A percentile compares a stretch with the other conserved stretches of the same genome.
Conservation (phyloP, 2,797 vertebrate species). For the Pseudomugil tenellus region DNA sequence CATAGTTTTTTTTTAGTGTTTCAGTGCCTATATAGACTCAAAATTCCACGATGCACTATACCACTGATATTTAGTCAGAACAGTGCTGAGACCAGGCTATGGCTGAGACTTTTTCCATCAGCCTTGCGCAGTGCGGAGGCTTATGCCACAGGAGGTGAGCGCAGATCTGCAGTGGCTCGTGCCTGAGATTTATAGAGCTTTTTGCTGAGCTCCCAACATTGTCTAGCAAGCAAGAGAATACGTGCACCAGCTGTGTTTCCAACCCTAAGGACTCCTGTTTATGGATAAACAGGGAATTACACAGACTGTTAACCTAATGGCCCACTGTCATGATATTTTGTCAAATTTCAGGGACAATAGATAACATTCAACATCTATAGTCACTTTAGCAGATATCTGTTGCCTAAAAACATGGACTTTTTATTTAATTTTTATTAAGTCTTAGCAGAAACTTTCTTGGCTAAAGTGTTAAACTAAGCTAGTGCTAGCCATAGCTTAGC, state of each 20-base stretch:
- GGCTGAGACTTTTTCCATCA: conserved; percentile 35
- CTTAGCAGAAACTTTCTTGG: not conserved
- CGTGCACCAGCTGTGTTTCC: conserved; percentile 35
- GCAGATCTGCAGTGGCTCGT: conserved; percentile 73
- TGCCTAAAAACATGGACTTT: not conserved
- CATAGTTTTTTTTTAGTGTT: not conserved
- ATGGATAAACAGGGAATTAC: conserved; percentile 21
- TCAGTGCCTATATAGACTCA: not conserved
- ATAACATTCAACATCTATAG: not conserved
- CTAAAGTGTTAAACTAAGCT: not conserved
- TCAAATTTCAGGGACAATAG: not conserved
- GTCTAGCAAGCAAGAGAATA: conserved; percentile 29
- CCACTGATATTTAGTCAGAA: conserved; percentile 24
- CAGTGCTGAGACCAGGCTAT: conserved; percentile 32
- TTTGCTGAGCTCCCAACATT: conserved; percentile 49
- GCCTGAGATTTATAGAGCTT: conserved; percentile 68
- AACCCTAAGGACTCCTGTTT: conserved; percentile 23
- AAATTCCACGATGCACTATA: conserved; percentile 11
- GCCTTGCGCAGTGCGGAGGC: conserved; percentile 72
- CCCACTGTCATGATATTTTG: conserved; percentile 28
- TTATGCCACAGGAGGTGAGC: conserved; percentile 56
- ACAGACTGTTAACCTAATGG: conserved; percentile 28
- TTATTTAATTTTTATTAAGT: not conserved
- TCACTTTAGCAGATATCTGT: not conserved
- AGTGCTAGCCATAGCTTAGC: not conserved